Conservation (phyloP, 2,797 vertebrate species). For the Cyclura pinguis region DNA sequence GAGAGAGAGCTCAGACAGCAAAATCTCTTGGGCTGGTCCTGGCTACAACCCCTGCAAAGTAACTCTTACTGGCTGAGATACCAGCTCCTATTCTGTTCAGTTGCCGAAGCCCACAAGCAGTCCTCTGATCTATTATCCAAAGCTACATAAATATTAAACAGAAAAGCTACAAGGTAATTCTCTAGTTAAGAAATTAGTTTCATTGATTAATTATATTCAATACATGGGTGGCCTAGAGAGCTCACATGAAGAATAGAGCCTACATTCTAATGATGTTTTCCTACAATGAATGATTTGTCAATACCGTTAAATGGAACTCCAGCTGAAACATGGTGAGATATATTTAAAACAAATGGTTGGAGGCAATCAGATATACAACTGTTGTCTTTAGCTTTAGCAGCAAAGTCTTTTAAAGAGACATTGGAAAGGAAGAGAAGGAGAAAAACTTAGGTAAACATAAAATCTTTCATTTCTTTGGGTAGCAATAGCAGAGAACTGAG, state of each 20-base stretch:
- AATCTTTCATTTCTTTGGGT: constrained; percentile 8
- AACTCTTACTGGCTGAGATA: neutral
- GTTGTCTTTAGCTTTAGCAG: constrained; percentile 32
- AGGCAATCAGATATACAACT: neutral
- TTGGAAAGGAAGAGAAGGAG: constrained; percentile 21
- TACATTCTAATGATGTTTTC: constrained; percentile 53
- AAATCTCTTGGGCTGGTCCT: neutral
- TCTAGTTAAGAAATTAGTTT: constrained; percentile 35
- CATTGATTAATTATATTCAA: constrained; percentile 46
- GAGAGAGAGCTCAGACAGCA: neutral
- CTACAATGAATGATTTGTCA: constrained; percentile 54
- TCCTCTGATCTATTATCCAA: neutral
- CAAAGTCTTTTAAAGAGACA: neutral
- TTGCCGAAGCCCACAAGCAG: neutral
- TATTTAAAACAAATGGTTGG: neutral
- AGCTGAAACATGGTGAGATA: constrained; percentile 24
- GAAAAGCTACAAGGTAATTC: constrained; percentile 34
- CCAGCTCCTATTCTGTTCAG: constrained; percentile 3
- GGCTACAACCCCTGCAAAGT: neutral
- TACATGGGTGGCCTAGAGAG: constrained; percentile 36
- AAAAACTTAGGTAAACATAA: constrained; percentile 25
- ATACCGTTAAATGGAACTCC: constrained; percentile 54
- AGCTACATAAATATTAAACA: constrained; percentile 13
- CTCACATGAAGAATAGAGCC: constrained; percentile 45
- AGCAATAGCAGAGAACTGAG: constrained; percentile 12